phyloP scores from a whole-genome alignment of 2,888 invertebrate species.

The Kryphioiulus occultus region DNA sequence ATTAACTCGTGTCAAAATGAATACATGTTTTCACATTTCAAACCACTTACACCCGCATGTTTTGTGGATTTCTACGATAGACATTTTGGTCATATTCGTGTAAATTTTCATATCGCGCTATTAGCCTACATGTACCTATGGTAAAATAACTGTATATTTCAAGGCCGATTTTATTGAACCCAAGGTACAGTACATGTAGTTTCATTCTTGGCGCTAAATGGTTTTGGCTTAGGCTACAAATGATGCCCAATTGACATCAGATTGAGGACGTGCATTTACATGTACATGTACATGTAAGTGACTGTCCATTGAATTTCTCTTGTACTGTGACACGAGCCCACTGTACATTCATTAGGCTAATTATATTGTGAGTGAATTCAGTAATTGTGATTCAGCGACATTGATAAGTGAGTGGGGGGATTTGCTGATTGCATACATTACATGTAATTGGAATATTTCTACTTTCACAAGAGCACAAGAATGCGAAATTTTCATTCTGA shows the following conservation, averaged over 20 bases:
- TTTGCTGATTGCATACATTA: not conserved
- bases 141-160: not conserved
- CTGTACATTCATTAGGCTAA: not conserved
- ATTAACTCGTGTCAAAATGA: too few species aligned
- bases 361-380: not conserved
- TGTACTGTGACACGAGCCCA: not conserved
- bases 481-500: not conserved
- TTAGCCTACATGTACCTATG: too few species aligned
- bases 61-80: too few species aligned
- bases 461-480: not conserved
- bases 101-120: too few species aligned
- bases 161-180: not conserved
- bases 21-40: too few species aligned
- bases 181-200: too few species aligned
- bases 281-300: too few species aligned
- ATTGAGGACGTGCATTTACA: not conserved
- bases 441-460: not conserved
- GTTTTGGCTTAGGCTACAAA: not conserved
- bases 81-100: too few species aligned
- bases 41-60: too few species aligned
- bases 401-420: not conserved
- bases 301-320: not conserved
- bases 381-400: not conserved
- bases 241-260: not conserved
- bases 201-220: not conserved